Percentiles rank a stretch among this genome's conserved stretches.
Conservation (phyloP, 2,888 invertebrate genomes). For the Bruchidius siliquastri region DNA sequence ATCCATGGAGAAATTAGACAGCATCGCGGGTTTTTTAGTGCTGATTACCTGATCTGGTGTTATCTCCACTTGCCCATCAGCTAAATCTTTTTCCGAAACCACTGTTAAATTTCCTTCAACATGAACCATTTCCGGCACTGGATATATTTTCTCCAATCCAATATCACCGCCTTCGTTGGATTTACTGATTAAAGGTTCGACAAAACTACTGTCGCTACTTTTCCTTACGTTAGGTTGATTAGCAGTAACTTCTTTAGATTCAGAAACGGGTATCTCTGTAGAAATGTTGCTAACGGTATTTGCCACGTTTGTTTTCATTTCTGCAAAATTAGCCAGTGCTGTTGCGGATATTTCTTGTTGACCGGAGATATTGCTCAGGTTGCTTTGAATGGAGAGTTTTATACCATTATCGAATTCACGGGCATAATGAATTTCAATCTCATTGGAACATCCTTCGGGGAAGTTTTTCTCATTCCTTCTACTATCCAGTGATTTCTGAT, state of each 20-base stretch:
- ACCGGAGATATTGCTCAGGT: constrained; percentile 25
- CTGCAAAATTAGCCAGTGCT: constrained; percentile 20
- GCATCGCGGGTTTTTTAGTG: constrained; percentile 38
- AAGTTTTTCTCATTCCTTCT: not conserved
- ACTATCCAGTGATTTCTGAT: not conserved
- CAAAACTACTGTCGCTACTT: constrained; percentile 8
- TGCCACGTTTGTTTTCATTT: constrained; percentile 17
- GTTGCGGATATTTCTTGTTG: constrained; percentile 28
- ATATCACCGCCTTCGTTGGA: not conserved
- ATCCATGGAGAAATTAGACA: constrained; percentile 43
- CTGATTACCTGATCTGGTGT: constrained; percentile 41
- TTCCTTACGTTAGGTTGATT: not conserved
- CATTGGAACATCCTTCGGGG: constrained; percentile 10
- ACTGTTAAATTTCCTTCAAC: constrained; percentile 58
- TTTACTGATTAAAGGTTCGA: not conserved
- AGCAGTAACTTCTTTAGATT: not conserved
- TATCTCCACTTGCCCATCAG: constrained; percentile 51
- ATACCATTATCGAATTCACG: constrained; percentile 19
- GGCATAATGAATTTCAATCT: constrained; percentile 18
- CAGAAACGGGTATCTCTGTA: constrained; percentile 1
- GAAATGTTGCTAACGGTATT: constrained; percentile 11
- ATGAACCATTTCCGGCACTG: constrained; percentile 40
- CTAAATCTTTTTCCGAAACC: constrained; percentile 43
- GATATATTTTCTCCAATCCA: not conserved
- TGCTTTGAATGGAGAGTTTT: constrained; percentile 34